Evolutionary conservation across 2,113 vertebrate species (phyloP).

Genomic region (Diadophis punctatus): DNA sequence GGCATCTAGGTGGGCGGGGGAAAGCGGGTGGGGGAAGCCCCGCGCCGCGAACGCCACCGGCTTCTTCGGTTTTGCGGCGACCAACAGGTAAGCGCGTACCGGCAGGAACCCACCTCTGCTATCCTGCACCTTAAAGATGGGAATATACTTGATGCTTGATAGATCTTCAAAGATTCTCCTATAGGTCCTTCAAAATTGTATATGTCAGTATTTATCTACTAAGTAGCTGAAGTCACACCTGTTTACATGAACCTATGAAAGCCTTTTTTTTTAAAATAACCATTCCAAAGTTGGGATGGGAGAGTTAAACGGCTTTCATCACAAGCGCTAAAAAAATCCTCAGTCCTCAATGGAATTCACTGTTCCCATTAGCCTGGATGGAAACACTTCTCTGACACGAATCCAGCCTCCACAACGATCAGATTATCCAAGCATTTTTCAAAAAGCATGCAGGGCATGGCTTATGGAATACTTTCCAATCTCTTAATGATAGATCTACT

Average conservation of each 20-base stretch:
- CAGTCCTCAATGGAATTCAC: background rate
- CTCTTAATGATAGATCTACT: background rate
- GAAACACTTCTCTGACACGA: background rate
- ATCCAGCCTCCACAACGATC: background rate
- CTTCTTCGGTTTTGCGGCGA: too few species aligned
- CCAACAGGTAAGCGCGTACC: too few species aligned
- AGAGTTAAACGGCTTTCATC: background rate
- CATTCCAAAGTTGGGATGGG: background rate
- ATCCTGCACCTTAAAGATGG: background rate
- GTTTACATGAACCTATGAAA: background rate
- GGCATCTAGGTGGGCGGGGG: too few species aligned
- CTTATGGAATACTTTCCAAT: background rate
- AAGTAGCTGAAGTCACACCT: background rate
- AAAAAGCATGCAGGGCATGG: background rate
- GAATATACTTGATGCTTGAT: background rate
- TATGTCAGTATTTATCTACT: background rate
- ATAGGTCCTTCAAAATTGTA: too few species aligned
- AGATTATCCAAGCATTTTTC: background rate
- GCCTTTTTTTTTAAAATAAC: background rate
- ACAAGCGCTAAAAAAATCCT: background rate
- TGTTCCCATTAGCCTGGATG: background rate
- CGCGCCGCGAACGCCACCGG: too few species aligned
- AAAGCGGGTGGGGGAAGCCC: too few species aligned
- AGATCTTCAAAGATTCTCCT: background rate
- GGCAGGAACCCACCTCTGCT: too few species aligned